Conservation (phyloP, 2,888 invertebrate genomes). For the Oscheius onirici region DNA sequence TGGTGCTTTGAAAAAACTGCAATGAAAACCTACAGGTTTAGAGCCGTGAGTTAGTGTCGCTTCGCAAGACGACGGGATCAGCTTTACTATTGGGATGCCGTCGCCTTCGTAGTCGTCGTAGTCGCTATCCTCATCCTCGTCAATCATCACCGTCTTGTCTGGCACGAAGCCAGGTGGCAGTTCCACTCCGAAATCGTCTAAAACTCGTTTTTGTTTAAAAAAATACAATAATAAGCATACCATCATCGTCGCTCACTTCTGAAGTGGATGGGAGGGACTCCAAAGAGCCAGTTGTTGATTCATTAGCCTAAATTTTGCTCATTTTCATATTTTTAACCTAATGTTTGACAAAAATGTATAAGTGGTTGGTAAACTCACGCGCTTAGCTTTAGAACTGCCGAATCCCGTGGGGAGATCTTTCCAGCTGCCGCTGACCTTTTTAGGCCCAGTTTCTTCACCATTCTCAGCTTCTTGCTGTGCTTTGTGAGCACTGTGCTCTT, state of each 20-base stretch:
- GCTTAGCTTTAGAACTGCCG: slow-evolving; percentile 7
- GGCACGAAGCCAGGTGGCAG: slow-evolving; percentile 67
- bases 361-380: neutral
- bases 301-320: neutral
- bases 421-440: slow-evolving; percentile 13
- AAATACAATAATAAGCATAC: neutral
- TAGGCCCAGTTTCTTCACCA: slow-evolving; percentile 34
- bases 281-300: slow-evolving; percentile 4
- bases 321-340: neutral
- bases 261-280: slow-evolving; percentile 6
- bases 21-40: slow-evolving; percentile 79
- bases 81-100: slow-evolving; percentile 71
- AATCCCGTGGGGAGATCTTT: neutral
- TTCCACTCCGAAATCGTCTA: slow-evolving; percentile 63
- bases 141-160: slow-evolving; percentile 41
- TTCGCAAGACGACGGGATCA: slow-evolving; percentile 75
- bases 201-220: neutral
- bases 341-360: neutral
- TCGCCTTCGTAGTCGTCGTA: slow-evolving; percentile 52
- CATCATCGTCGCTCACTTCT: slow-evolving; percentile 18
- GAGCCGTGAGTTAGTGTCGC: slow-evolving; percentile 87
- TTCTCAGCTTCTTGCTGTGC: slow-evolving; percentile 7
- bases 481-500: slow-evolving; percentile 4
- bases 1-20: no score
- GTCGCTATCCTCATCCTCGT: slow-evolving; percentile 69